These are phyloP conservation scores for Thunnus albacares DNA, from an alignment of 2,797 vertebrate species.

Conservation along the genomic window DNA sequence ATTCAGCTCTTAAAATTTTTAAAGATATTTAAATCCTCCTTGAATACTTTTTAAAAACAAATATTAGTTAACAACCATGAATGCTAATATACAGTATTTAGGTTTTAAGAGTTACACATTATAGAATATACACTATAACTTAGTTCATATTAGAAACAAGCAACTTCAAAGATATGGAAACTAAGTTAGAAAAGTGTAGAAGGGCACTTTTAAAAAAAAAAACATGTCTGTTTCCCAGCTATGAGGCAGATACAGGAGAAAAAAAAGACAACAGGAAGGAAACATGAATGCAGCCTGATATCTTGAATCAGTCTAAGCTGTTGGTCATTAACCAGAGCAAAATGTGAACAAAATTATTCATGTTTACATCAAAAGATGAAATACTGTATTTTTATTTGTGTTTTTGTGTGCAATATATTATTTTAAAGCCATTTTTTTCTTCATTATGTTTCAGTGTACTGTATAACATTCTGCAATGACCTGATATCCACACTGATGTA, in stretches of 20 bases:
- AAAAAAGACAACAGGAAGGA: background rate
- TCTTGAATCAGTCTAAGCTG: background rate
- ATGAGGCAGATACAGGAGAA: background rate
- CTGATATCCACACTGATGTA: background rate
- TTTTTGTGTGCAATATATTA: slow-evolving; percentile 49
- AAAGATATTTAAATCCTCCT: no score
- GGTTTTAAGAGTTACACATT: background rate
- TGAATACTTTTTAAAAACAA: no score
- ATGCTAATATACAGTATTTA: background rate
- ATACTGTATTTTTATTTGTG: background rate
- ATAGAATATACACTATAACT: background rate
- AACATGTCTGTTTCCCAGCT: no score
- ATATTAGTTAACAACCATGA: no score
- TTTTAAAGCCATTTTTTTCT: slow-evolving; percentile 1
- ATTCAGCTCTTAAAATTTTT: background rate
- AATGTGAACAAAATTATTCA: slow-evolving; percentile 37
- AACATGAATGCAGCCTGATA: background rate
- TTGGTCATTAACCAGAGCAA: slow-evolving; percentile 21
- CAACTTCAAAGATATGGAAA: background rate
- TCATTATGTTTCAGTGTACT: slow-evolving; percentile 19
- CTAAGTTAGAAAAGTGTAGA: background rate
- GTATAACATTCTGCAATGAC: slow-evolving; percentile 8
- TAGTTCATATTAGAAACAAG: background rate
- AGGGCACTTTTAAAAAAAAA: background rate
- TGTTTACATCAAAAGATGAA: slow-evolving; percentile 39